Base-by-base conservation (phyloP, 37 sponge, comb jelly and placozoan species). In the Eunapius fragilis region DNA sequence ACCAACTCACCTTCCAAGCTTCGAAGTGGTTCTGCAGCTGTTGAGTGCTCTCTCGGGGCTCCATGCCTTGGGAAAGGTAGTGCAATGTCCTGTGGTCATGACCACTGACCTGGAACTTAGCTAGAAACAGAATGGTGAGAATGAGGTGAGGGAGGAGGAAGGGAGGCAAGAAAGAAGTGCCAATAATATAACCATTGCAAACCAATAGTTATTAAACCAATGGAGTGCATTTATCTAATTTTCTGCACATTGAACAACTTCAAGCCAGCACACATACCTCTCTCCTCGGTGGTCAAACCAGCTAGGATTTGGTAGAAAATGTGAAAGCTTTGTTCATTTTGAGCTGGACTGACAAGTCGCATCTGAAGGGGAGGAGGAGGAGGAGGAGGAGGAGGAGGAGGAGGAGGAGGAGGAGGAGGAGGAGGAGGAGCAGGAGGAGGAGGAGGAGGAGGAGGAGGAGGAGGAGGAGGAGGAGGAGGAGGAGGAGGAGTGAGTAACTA, bases 281-380 rank as follows among this genome's bases (percentile, higher is more conserved):
- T 80, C 47, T 96, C 96, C 23, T 96, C 96, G 0, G 83, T 76
- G n/a, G 92, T 76, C 19, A 96, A 87, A 0, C 96, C 96, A 36
- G 96, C 89, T 49, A 96, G 77, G 69, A 96, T 88, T 32, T 96
- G 96, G 84, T 96, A 96, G 74, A 96, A 93, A 13, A 96, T 91
- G 81, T 89, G 89, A 85, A 83, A 96, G 79, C 91, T 96, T 37
- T 92, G 76, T 72, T 96, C 96, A 34, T 22, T 72, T 33, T 71
- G 86, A 31, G 30, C 80, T 5, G 89, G 86, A 25, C 81, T 79
- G 25, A 91, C 92, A 12, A 93, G 58, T 2, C 96, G 82, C 12
- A 90, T 88, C 92, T 89, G 81, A 50, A 45, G 6, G 58, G 58
- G 58, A 58, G 17, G 7, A 2, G 58, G 14, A 17, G 58, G 22